A percentile compares a stretch with the other conserved stretches of the same genome.
These are phyloP conservation scores for Antitype chi DNA, from an alignment of 2,888 invertebrate species.

Conservation along the genomic window DNA sequence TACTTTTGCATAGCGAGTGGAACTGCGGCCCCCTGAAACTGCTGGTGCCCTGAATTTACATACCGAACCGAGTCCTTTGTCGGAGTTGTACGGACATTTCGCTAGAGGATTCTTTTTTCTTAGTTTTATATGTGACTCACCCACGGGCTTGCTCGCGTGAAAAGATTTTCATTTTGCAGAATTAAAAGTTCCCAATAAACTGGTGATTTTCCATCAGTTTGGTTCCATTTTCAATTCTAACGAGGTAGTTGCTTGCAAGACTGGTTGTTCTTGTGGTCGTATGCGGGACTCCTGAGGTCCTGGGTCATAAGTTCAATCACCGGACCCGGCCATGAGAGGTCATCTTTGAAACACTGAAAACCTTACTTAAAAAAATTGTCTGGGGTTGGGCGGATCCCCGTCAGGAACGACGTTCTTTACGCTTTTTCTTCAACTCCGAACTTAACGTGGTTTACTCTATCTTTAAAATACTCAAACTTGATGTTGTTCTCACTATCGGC, in stretches of 20 bases:
- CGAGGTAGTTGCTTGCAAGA: neutral
- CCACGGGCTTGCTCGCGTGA: no score
- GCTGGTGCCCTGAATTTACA: slow-evolving; percentile 52
- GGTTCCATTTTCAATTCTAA: neutral
- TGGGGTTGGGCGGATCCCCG: no score
- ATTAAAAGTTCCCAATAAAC: neutral
- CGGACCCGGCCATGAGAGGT: neutral
- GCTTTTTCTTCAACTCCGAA: no score
- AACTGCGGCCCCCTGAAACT: slow-evolving; percentile 24
- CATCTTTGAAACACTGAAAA: neutral
- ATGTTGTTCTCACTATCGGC: no score
- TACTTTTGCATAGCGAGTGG: slow-evolving; percentile 48
- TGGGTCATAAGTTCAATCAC: neutral
- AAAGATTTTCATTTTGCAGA: neutral
- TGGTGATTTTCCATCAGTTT: neutral
- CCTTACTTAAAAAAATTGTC: neutral
- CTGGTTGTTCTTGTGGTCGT: neutral
- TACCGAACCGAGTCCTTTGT: slow-evolving; percentile 43
- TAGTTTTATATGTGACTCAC: slow-evolving; percentile 5
- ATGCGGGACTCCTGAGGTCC: neutral
- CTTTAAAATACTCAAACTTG: no score
- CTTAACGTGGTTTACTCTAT: no score
- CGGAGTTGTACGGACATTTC: slow-evolving; percentile 18
- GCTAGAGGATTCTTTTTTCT: slow-evolving; percentile 22
- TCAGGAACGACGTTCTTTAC: no score